phyloP scores from a whole-genome alignment of 2,113 vertebrate genomes.

The Pardalotus punctatus region DNA sequence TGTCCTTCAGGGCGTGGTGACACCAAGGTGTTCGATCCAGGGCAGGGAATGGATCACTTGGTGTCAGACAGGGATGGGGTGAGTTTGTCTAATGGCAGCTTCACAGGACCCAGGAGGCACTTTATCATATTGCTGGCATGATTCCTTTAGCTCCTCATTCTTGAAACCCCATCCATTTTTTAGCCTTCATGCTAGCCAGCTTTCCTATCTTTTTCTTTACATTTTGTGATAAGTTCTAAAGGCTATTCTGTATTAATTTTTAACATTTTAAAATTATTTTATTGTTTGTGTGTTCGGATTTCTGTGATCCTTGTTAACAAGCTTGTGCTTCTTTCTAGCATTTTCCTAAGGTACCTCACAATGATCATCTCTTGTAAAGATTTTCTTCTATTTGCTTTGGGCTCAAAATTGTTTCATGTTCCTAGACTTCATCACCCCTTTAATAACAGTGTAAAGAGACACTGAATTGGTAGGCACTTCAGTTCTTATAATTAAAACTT shows the following conservation, averaged over 20 bases:
- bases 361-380: background rate
- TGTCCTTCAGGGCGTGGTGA: background rate
- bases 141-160: background rate
- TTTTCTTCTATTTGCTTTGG: background rate
- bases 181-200: background rate
- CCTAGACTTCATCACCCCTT: background rate
- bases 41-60: background rate
- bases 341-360: background rate
- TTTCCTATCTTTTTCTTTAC: background rate
- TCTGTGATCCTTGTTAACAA: background rate
- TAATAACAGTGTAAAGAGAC: background rate
- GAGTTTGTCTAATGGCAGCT: background rate
- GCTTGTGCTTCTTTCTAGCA: background rate
- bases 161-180: background rate
- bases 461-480: background rate
- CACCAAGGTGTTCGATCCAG: accelerated
- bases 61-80: accelerated
- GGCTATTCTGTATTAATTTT: background rate
- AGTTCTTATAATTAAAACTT: background rate
- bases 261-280: background rate
- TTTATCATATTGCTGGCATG: background rate
- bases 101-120: background rate
- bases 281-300: background rate
- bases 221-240: background rate
- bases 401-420: background rate